Evolutionary conservation across 2,888 invertebrate species (phyloP).

Genomic region (Drosophila algonquin): DNA sequence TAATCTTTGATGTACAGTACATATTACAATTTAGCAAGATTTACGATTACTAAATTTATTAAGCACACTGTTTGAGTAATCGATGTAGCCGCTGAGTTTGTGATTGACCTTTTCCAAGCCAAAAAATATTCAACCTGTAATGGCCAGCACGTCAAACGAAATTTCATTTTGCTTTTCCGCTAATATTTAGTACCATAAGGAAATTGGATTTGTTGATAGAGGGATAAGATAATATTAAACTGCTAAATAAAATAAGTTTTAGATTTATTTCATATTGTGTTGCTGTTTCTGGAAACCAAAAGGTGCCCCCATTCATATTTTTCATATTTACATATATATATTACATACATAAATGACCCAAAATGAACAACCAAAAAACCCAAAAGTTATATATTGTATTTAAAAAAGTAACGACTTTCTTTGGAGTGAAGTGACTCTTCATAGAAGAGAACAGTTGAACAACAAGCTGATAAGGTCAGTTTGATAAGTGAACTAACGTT

Average conservation of each 20-base stretch:
- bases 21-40: slow-evolving; percentile 43
- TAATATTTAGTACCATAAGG: slow-evolving; percentile 22
- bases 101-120: slow-evolving; percentile 35
- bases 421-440: not conserved
- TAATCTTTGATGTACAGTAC: slow-evolving; percentile 61
- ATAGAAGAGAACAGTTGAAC: not conserved
- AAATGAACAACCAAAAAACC: too few species aligned
- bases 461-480: not conserved
- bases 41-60: slow-evolving; percentile 30
- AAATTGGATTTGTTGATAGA: slow-evolving; percentile 43
- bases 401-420: not conserved
- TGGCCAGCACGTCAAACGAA: slow-evolving; percentile 9
- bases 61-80: slow-evolving; percentile 39
- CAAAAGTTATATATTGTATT: not conserved
- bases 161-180: slow-evolving; percentile 30
- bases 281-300: not conserved
- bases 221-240: slow-evolving; percentile 27
- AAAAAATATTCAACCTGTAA: slow-evolving; percentile 40
- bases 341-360: not conserved
- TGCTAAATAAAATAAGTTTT: slow-evolving; percentile 42
- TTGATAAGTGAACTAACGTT: not conserved
- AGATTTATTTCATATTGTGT: slow-evolving; percentile 15
- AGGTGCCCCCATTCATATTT: not conserved
- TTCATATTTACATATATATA: not conserved
- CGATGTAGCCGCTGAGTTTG: slow-evolving; percentile 27